Conservation (phyloP, 2,888 invertebrate species). For the Microctonus hyperodae region DNA sequence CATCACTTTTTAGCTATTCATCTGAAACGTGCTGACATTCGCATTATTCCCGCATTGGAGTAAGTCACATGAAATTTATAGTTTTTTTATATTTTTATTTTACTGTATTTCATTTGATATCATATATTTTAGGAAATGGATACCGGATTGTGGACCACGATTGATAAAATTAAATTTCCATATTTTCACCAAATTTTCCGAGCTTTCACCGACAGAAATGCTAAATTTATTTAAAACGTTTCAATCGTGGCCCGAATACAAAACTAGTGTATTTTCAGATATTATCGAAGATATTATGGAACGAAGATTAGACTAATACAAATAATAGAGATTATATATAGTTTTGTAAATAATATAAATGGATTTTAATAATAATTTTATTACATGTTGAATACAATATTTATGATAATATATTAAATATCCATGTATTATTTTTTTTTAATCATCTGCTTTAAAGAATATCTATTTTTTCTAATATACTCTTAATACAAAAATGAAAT, state of each 20-base stretch:
- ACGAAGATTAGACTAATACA: too few relatives aligned
- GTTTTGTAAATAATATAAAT: background rate
- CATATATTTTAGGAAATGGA: constrained; percentile 69
- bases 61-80: constrained; percentile 63
- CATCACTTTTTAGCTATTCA: constrained; percentile 77
- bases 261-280: constrained; percentile 27
- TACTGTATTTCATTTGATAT: too few relatives aligned
- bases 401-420: background rate
- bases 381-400: background rate
- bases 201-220: constrained; percentile 71
- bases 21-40: constrained; percentile 67
- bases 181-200: constrained; percentile 77
- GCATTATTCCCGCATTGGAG: constrained; percentile 78
- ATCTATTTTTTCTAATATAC: too few relatives aligned
- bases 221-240: constrained; percentile 72
- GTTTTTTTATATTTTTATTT: constrained; percentile 9
- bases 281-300: background rate
- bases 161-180: constrained; percentile 69
- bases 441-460: too few relatives aligned
- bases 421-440: background rate
- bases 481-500: background rate
- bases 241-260: constrained; percentile 44
- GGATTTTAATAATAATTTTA: background rate
- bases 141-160: constrained; percentile 76
- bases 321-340: background rate